Evolutionary conservation across 2,888 invertebrate genomes (phyloP).

Genomic region (Glaucopsyche alexis): DNA sequence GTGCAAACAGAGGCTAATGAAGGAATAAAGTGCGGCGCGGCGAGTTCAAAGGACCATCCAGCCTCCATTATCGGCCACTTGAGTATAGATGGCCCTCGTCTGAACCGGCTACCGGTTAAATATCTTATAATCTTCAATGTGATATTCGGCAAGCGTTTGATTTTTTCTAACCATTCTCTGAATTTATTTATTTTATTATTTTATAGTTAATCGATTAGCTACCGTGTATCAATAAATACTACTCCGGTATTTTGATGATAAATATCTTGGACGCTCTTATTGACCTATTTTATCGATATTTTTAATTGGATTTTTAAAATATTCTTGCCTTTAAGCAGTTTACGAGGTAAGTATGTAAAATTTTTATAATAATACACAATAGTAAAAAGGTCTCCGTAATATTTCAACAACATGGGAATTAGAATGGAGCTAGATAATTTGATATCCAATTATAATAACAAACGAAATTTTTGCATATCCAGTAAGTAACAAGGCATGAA

Average conservation of each 20-base stretch:
- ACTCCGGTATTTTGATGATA: conserved; percentile 22
- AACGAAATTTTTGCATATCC: conserved; percentile 25
- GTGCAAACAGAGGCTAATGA: conserved; percentile 41
- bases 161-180: conserved; percentile 12
- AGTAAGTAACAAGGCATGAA: conserved; percentile 28
- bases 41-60: conserved; percentile 67
- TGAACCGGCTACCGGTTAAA: conserved; percentile 66
- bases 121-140: conserved; percentile 41
- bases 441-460: conserved; percentile 28
- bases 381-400: neutral
- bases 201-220: conserved; percentile 26
- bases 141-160: conserved; percentile 26
- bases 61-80: conserved; percentile 66
- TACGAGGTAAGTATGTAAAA: neutral
- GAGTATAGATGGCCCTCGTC: conserved; percentile 58
- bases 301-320: conserved; percentile 21
- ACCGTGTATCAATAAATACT: conserved; percentile 28
- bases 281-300: conserved; percentile 1
- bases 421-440: conserved; percentile 21
- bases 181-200: conserved; percentile 25
- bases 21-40: conserved; percentile 64
- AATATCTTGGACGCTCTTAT: neutral
- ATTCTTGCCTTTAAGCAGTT: neutral
- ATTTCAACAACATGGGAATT: conserved; percentile 17
- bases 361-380: neutral